Base-by-base conservation (phyloP, 2,113 vertebrate species). In the Siphamia tubifer region DNA sequence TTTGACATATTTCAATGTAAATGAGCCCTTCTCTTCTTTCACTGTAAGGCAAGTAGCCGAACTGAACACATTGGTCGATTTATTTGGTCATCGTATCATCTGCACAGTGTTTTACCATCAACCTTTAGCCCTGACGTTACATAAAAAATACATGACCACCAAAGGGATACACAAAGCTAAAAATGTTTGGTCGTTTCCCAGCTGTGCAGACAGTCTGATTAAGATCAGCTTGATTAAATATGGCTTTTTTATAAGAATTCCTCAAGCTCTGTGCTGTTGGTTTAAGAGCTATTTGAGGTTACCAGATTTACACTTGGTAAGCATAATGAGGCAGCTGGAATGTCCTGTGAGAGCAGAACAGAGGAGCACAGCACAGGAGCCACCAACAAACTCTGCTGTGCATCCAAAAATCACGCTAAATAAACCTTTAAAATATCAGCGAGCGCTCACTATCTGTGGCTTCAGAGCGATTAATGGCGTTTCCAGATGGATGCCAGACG, bases 261-360 rank as follows among this genome's bases (percentile, higher is more conserved):
- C 81, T 86, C 0, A 36, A 58, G 68, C 30, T 68, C 38, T 74
- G 65, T 48, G 70, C 68, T 78, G 66, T 62, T 72, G 74, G 53
- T 87, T 81, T 78, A 81, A 79, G 71, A 85, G 78, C 64, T 71
- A 25, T 87, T 88, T 84, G 74, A 88, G 81, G 88, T 84, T 79
- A 39, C 47, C 57, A 75, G 74, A 81, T 87, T 84, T 82, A 80
- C 77, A 74, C 79, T 74, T 27, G 43, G 65, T 74, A 12, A 71
- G 72, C 55, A 15, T 85, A 82, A 82, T 77, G 79, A 85, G 69
- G 70, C 71, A 48, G 54, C 45, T 62, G 74, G 86, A 86, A 81
- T 55, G 71, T 40, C 63, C 28, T 56, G 45, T 19, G 63, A 70
- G 55, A 68, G 53, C 30, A 47, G 20, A 51, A 54, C 61, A 35